Percentiles rank a stretch among this genome's conserved stretches.
These are phyloP conservation scores for Hyles euphorbiae DNA, from an alignment of 1,140 invertebrate genomes.

Conservation along the genomic window DNA sequence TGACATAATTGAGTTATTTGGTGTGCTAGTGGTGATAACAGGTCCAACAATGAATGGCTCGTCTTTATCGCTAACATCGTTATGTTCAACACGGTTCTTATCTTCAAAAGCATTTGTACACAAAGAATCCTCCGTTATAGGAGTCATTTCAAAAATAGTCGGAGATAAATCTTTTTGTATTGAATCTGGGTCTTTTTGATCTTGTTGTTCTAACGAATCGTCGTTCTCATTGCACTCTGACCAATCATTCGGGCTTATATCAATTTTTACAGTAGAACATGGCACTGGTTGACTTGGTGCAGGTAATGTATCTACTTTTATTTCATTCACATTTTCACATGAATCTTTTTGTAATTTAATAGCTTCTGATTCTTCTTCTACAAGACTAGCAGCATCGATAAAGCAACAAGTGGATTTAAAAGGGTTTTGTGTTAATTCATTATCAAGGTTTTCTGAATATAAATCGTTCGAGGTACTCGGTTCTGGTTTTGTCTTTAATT, in stretches of 20 bases:
- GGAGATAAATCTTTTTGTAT: conserved; percentile 54
- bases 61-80: conserved; percentile 5
- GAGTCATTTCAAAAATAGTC: conserved; percentile 60
- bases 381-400: conserved; percentile 84
- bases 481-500: background rate
- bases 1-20: conserved; percentile 55
- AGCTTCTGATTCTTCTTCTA: conserved; percentile 76
- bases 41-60: conserved; percentile 17
- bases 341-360: background rate
- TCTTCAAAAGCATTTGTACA: conserved; percentile 37
- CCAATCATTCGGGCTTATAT: conserved; percentile 50
- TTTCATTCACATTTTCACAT: conserved; percentile 20
- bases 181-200: conserved; percentile 49
- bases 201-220: conserved; percentile 56
- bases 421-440: conserved; percentile 31
- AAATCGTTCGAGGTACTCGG: too few species aligned
- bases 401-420: conserved; percentile 76
- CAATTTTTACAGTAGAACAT: conserved; percentile 36
- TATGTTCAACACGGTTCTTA: conserved; percentile 9
- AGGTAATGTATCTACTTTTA: conserved; percentile 22
- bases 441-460: conserved; percentile 4
- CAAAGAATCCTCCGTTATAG: conserved; percentile 50
- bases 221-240: conserved; percentile 58
- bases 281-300: conserved; percentile 44
- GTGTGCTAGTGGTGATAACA: conserved; percentile 36